Conservation (phyloP, 1,140 invertebrate species). For the Dreissena polymorpha region DNA sequence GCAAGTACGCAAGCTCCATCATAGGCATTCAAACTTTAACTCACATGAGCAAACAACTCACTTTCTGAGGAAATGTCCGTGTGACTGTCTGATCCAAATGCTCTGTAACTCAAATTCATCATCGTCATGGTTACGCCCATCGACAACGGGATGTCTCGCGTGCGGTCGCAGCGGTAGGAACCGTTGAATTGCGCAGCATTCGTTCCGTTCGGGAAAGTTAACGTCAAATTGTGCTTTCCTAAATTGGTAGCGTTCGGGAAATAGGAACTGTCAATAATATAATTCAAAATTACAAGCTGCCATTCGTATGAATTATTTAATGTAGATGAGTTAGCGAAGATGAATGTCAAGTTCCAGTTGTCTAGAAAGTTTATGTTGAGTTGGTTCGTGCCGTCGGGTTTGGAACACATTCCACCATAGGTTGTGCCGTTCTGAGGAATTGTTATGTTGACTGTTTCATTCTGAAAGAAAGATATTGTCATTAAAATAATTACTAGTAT, state of each 20-base stretch:
- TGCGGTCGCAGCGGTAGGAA: constrained; percentile 11
- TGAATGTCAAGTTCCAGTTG: background rate
- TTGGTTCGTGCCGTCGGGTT: background rate
- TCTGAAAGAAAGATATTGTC: no score
- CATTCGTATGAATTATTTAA: background rate
- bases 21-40: no score
- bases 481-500: no score
- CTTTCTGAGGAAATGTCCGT: background rate
- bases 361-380: background rate
- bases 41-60: background rate
- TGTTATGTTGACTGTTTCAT: no score
- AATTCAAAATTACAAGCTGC: background rate
- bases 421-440: no score
- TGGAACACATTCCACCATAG: background rate
- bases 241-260: background rate
- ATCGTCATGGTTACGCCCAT: background rate
- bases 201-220: constrained; percentile 8
- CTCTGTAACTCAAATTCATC: constrained; percentile 13
- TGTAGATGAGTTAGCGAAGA: background rate
- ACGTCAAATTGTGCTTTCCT: background rate
- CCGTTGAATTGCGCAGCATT: background rate
- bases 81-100: background rate
- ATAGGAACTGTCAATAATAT: background rate
- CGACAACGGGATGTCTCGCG: constrained; percentile 2
- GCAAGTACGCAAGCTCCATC: background rate